phyloP scores from a whole-genome alignment of 2,888 invertebrate genomes.

The Allacma fusca region DNA sequence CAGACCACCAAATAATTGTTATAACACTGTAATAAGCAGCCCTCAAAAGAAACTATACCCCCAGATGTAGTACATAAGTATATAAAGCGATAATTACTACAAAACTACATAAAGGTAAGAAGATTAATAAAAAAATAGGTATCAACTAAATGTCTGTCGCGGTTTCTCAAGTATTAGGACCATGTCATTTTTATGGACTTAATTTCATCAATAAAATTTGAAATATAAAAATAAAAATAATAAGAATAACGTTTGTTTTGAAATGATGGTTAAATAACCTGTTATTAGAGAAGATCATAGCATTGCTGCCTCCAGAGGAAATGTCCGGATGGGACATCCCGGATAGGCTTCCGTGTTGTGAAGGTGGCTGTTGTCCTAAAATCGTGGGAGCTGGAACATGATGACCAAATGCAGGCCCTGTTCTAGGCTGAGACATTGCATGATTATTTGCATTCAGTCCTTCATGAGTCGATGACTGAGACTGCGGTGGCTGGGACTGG shows the following conservation, averaged over 20 bases:
- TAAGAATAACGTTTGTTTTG: background rate
- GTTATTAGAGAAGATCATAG: constrained; percentile 43
- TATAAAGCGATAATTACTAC: too few relatives aligned
- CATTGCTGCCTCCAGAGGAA: constrained; percentile 13
- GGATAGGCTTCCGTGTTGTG: background rate
- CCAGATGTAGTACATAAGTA: too few relatives aligned
- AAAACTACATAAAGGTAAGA: too few relatives aligned
- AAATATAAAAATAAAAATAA: background rate
- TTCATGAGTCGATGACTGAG: constrained; percentile 23
- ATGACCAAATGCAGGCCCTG: constrained; percentile 35
- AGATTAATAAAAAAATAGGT: too few relatives aligned
- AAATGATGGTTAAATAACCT: constrained; percentile 21
- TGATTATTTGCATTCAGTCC: constrained; percentile 14
- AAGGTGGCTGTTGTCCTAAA: constrained; percentile 18
- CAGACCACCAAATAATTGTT: too few relatives aligned
- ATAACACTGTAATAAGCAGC: too few relatives aligned
- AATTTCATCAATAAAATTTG: background rate
- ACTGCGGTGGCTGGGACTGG: constrained; percentile 17
- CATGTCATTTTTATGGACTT: constrained; percentile 8
- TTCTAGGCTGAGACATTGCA: constrained; percentile 12
- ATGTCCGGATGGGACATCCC: constrained; percentile 27
- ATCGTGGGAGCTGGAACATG: constrained; percentile 1
- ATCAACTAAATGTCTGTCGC: constrained; percentile 33
- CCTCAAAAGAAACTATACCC: too few relatives aligned
- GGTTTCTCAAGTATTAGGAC: constrained; percentile 30